Evolutionary conservation across 2,797 vertebrate genomes (phyloP).

Genomic region (Peromyscus eremicus): DNA sequence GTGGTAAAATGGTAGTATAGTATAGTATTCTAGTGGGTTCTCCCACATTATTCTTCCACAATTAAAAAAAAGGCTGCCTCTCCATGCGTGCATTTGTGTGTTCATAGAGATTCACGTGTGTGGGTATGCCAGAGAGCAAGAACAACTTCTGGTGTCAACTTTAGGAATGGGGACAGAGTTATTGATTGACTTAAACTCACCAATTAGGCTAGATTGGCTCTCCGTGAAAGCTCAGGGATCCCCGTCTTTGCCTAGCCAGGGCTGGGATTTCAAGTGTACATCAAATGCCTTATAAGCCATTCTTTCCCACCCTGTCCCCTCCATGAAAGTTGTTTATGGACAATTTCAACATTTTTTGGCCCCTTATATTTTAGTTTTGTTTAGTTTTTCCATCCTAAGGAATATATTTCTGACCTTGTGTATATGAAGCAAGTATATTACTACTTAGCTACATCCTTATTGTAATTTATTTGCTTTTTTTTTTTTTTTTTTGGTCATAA

Average conservation of each 20-base stretch:
- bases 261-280: neutral
- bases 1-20: constrained; percentile 44
- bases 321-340: neutral
- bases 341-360: constrained; percentile 20
- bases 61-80: neutral
- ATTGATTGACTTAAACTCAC: neutral
- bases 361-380: neutral
- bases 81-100: neutral
- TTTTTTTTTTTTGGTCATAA: constrained; percentile 13
- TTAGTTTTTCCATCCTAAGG: neutral
- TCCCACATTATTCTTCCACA: neutral
- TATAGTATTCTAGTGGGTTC: constrained; percentile 14
- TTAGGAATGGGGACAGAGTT: neutral
- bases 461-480: constrained; percentile 14
- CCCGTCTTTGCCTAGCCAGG: neutral
- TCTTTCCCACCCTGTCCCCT: neutral
- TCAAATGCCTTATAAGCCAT: neutral
- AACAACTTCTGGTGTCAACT: neutral
- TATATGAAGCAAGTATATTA: neutral
- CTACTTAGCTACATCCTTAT: neutral
- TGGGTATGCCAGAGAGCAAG: neutral
- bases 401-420: neutral
- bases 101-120: neutral
- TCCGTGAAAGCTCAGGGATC: neutral
- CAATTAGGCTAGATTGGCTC: neutral